These are phyloP conservation scores for Holothuria scabra DNA, from an alignment of 53 echinoderm and acorn worm species.

Conservation along the genomic window DNA sequence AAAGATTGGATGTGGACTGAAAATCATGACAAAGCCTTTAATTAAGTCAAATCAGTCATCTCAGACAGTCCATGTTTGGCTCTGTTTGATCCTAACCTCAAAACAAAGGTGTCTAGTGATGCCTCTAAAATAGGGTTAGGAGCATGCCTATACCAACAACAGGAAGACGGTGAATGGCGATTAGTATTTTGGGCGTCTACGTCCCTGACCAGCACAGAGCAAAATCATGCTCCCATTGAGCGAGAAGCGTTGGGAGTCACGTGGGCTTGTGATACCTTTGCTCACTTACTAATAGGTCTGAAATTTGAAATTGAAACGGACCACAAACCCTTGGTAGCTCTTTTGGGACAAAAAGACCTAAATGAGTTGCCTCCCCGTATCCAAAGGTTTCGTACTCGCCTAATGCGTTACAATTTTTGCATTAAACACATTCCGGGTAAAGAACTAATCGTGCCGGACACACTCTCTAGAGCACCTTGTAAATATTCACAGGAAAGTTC, in stretches of 20 bases:
- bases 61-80: constrained; percentile 25
- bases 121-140: too few species aligned
- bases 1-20: too few species aligned
- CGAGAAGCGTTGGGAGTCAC: constrained; percentile 15
- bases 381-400: constrained; percentile 72
- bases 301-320: constrained; percentile 16
- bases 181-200: constrained; percentile 25
- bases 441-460: constrained; percentile 48
- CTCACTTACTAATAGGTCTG: constrained; percentile 8
- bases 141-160: constrained; percentile 54
- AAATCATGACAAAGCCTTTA: constrained; percentile 30
- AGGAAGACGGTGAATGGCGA: constrained; percentile 48
- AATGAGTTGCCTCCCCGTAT: constrained; percentile 59
- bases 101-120: constrained; percentile 65
- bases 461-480: constrained; percentile 64
- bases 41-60: constrained; percentile 35
- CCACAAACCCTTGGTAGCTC: constrained; percentile 10
- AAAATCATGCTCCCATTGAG: constrained; percentile 32
- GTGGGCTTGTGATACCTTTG: too few species aligned
- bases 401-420: too few species aligned
- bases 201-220: constrained; percentile 4
- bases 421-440: constrained; percentile 63
- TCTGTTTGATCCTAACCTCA: constrained; percentile 52
- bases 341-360: constrained; percentile 23
- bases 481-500: neutral